These are phyloP conservation scores for Suricata suricatta DNA, from an alignment of 2,113 vertebrate genomes.

Conservation along the genomic window DNA sequence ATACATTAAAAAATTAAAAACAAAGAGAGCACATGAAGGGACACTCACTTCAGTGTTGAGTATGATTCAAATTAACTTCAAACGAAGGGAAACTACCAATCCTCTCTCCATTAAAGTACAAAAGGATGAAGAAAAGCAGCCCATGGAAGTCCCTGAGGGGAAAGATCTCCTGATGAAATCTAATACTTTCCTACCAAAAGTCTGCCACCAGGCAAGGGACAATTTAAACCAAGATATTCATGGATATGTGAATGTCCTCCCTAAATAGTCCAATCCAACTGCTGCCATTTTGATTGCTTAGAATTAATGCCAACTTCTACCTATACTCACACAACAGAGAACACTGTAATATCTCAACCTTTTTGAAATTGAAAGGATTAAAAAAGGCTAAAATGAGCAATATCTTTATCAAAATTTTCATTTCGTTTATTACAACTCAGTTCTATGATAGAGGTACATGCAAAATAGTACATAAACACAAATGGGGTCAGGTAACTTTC, in stretches of 20 bases:
- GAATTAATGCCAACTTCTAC: neutral
- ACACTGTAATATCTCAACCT: neutral
- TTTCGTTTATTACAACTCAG: neutral
- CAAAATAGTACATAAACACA: neutral
- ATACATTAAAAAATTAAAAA: too few relatives aligned
- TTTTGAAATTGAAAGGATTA: slow-evolving; percentile 6
- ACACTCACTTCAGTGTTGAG: neutral
- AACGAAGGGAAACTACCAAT: neutral
- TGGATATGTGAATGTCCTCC: neutral
- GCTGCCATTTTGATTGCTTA: neutral
- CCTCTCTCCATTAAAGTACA: neutral
- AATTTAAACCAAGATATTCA: neutral
- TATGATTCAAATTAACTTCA: neutral
- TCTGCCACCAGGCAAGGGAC: neutral
- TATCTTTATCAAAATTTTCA: neutral
- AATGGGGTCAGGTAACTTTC: neutral
- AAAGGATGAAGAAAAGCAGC: neutral
- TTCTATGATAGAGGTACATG: neutral
- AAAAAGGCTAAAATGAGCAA: neutral
- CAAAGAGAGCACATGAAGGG: slow-evolving; percentile 24
- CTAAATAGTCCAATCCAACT: neutral
- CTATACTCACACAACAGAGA: neutral
- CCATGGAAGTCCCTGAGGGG: neutral
- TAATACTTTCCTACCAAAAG: neutral
- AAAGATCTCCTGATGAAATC: slow-evolving; percentile 3